These are phyloP conservation scores for Sinelater perroti DNA, from an alignment of 2,888 invertebrate species.

Conservation along the genomic window DNA sequence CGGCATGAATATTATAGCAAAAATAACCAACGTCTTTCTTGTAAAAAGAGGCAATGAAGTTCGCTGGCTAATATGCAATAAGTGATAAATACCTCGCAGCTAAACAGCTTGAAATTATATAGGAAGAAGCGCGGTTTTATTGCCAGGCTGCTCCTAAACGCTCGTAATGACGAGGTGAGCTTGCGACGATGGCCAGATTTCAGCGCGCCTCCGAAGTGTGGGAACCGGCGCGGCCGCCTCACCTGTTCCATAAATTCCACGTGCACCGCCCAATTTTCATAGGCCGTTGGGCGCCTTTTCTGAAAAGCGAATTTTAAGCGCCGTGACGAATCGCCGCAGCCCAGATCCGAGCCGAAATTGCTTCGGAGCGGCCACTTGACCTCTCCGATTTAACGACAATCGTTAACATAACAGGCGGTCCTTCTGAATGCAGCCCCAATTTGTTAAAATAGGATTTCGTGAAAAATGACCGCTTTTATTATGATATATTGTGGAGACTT, in stretches of 20 bases:
- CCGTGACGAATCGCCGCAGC: slow-evolving; percentile 42
- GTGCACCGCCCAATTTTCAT: slow-evolving; percentile 19
- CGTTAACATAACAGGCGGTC: slow-evolving; percentile 42
- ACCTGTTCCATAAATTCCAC: slow-evolving; percentile 27
- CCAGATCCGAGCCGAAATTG: slow-evolving; percentile 44
- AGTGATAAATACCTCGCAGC: too few relatives aligned
- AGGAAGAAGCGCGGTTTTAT: too few relatives aligned
- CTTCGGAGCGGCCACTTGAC: slow-evolving; percentile 46
- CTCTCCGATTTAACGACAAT: slow-evolving; percentile 43
- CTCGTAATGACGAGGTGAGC: too few relatives aligned
- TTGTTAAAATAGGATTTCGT: slow-evolving; percentile 52
- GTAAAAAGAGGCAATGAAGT: too few relatives aligned
- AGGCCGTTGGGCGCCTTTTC: slow-evolving; percentile 31
- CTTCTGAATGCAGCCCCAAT: slow-evolving; percentile 48
- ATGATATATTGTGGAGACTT: slow-evolving; percentile 49
- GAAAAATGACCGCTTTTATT: slow-evolving; percentile 55
- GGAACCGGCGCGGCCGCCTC: slow-evolving; percentile 9
- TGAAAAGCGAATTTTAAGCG: slow-evolving; percentile 39
- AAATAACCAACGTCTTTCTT: too few relatives aligned
- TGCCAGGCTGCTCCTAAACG: too few relatives aligned
- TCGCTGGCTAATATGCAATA: too few relatives aligned
- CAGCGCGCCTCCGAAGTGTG: slow-evolving; percentile 19
- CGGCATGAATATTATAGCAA: too few relatives aligned
- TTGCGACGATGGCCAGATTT: too few relatives aligned
- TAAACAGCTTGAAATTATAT: too few relatives aligned